Evolutionary conservation across 1,140 invertebrate species (phyloP), one percentile per base, ranked within the genome.

Genomic region (Papilio glaucus): DNA sequence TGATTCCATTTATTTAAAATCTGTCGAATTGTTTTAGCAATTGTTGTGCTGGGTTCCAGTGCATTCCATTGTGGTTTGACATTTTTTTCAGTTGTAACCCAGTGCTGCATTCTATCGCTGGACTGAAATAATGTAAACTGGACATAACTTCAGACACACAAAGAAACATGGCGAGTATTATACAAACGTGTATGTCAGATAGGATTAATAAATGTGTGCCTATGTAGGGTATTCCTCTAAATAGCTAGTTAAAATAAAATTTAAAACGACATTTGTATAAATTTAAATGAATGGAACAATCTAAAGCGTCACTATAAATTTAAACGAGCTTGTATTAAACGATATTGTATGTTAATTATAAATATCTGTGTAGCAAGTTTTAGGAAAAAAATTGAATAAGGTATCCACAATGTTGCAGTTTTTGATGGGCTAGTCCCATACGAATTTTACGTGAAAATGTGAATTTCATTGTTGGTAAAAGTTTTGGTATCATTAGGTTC

Each of bases 141-240:
- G 18, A 13, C 21, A 49, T 18, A 26, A 57, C 9, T 53, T 57
- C 49, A 57, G 49, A 57, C 21, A 57, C 24, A 12, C 18, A 57
- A 57, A 57, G 49, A 24, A 53, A 53, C 24, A 6, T 67, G 63
- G n/a, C 13, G 8, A 67, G 63, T 24, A 26, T 26, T 26, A 29
- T 68, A 42, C 38, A 29, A 68, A 39, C 15, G 12, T 67, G 7
- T 9, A 41, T 63, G 61, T 57, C 71, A 69, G 73, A 72, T 79
- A 74, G 71, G 61, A 77, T 76, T 76, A 86, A 80, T 84, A 82
- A 84, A 82, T 80, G 81, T 86, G 84, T 86, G 84, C 84, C 84
- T 86, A 85, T 82, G 77, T 85, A 83, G 79, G 73, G 75, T 84
- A 86, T 77, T 81, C 82, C 79, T 86, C 67, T 86, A 85, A 81